Evolutionary conservation across 2,797 vertebrate species (phyloP), one percentile per base, ranked within the genome.

Genomic region (Aulostomus chinensis): DNA sequence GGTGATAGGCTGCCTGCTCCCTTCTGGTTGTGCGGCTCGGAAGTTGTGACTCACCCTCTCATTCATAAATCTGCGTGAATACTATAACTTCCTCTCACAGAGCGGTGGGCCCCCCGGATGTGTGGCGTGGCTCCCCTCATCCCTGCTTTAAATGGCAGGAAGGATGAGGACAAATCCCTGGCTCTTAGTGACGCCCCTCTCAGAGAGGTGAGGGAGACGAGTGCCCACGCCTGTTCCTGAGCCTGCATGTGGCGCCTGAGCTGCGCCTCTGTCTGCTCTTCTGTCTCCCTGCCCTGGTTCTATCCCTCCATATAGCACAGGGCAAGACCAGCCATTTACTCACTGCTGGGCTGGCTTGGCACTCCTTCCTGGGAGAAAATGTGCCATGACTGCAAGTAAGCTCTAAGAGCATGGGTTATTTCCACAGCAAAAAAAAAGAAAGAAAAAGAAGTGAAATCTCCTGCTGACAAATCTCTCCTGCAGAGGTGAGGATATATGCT

Each of bases 1-100:
- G 57, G 68, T 78, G 72, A 81, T 82, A 50, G 70, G 75, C 71
- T 63, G 76, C 74, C 61, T 74, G 75, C 80, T 86, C 82, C 78
- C 78, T 83, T 61, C 68, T 83, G 82, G 79, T 80, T 79, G 62
- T 16, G 57, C 62, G 40, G 59, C 58, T 58, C 58, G 39, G 77
- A 89, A 88, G 81, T 67, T 51, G 75, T 90, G 87, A 91, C 82
- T 91, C 85, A 91, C 88, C 80, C 57, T 54, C 83, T 89, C 88
- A 90, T 88, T 91, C 88, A 89, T 88, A 87, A 88, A 88, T 86
- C 73, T 78, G 73, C 45, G 39, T 71, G 81, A 88, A 88, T 88
- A 89, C 82, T 89, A 86, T 60, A 69, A 80, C 83, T 88, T 89
- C 82, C 80, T 79, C 68, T 64, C 37, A 4, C 38, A 52, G 67